Evolutionary conservation across 2,888 invertebrate species (phyloP).

Genomic region (Rotaria sp.): DNA sequence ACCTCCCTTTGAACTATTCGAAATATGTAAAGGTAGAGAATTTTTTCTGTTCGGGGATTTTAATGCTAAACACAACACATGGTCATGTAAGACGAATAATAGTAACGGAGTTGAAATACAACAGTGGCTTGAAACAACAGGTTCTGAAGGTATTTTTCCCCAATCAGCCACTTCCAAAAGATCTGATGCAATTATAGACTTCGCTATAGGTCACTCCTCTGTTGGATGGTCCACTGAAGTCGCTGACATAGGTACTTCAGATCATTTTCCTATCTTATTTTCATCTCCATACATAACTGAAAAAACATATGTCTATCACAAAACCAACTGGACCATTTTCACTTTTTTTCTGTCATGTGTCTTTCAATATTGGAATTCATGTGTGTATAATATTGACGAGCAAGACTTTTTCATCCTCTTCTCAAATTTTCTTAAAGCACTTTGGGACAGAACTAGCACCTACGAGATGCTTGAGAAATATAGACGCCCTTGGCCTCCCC

Average conservation of each 20-base stretch:
- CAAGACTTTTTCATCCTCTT: neutral
- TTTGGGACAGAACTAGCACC: neutral
- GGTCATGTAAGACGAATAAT: no score
- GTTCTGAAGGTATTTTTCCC: no score
- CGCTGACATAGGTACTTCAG: neutral
- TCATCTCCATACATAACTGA: neutral
- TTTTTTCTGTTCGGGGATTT: no score
- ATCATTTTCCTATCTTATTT: neutral
- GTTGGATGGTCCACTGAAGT: neutral
- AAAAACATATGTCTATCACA: neutral
- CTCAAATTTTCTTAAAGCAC: neutral
- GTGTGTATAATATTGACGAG: neutral
- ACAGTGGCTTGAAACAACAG: no score
- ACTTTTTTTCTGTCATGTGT: neutral
- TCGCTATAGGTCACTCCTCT: neutral
- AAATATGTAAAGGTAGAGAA: no score
- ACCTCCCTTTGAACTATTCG: no score
- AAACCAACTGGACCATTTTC: neutral
- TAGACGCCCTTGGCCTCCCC: neutral
- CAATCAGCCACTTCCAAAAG: neutral
- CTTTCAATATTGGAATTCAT: neutral
- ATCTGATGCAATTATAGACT: neutral
- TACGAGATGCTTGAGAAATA: neutral
- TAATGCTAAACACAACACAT: no score
- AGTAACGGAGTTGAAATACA: no score